Base-by-base conservation (phyloP, 2,888 invertebrate species). In the Leucoma salicis region DNA sequence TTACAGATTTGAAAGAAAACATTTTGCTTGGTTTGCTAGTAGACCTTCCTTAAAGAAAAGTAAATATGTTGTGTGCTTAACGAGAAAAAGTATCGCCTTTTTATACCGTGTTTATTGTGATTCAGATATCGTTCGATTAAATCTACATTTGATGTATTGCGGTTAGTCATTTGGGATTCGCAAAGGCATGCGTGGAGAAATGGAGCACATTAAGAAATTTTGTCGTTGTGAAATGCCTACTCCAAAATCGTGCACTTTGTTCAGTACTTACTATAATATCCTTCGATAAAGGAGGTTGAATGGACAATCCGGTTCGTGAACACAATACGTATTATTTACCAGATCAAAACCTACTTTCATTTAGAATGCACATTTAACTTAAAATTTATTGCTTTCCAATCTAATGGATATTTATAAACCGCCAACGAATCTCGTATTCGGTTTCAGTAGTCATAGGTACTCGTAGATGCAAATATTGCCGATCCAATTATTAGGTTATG, bases 1-100 rank as follows among this genome's bases (percentile, higher is more conserved):
- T 84, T 72, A 89, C 89, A 87, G 84, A 84, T 87, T 87, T 86
- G 50, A 86, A 78, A 74, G 86, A 81, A 72, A 82, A 82, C 89
- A 89, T 89, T 67, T 84, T 87, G 84, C 78, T 75, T 83, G 66
- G 38, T 72, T 72, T 73, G 65, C 46, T 62, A 67, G 66, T 63
- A 60, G 76, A 86, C 87, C 88, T 89, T 88, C 85, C 85, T 82
- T 72, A 63, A 60, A 61, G 75, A 76, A 78, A 78, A 82, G 78
- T 82, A 75, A 77, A 83, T 78, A 74, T 75, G 66, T 61, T 75
- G 76, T 89, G 88, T 86, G 78, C 53, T 66, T 67, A 57, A 50
- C 51, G 58, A 66, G 67, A 76, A 83, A 79, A 76, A 73, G 57
- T 63, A 60, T 43, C 49, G 60, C 66, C 73, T 82, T 88, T 89